Evolutionary conservation across 2,113 vertebrate genomes (phyloP).

Genomic region (Steatornis caripensis): DNA sequence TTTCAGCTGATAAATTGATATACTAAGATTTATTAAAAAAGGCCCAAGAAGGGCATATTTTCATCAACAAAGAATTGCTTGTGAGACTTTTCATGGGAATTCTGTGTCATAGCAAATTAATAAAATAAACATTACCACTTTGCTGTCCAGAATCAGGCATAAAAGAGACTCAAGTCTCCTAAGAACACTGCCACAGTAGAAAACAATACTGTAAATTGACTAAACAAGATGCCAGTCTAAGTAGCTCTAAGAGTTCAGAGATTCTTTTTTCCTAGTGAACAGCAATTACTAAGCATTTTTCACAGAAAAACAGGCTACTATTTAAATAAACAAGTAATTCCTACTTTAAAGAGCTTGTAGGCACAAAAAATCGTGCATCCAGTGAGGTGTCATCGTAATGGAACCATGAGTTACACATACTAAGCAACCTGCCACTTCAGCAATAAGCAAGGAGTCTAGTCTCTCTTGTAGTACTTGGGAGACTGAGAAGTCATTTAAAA

Average conservation of each 20-base stretch:
- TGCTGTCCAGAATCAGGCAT: neutral
- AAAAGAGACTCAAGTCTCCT: neutral
- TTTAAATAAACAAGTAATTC: neutral
- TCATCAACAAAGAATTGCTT: neutral
- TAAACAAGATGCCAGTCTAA: neutral
- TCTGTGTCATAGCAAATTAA: neutral
- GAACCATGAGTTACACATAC: neutral
- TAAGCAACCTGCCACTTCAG: neutral
- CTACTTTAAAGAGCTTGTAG: neutral
- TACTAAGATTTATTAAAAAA: neutral
- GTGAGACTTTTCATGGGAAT: neutral
- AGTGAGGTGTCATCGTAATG: neutral
- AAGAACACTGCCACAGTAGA: neutral
- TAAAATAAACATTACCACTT: neutral
- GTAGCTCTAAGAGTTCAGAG: neutral
- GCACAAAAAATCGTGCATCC: neutral
- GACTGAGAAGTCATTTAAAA: neutral
- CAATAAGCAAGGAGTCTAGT: neutral
- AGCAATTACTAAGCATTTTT: neutral
- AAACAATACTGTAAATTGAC: fast-evolving
- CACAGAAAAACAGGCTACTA: neutral
- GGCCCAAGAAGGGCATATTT: neutral
- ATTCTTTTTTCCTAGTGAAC: neutral
- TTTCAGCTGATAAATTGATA: neutral
- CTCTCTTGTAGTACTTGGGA: neutral